Conservation (phyloP, 2,113 vertebrate genomes). For the Dolichotis patagonum region DNA sequence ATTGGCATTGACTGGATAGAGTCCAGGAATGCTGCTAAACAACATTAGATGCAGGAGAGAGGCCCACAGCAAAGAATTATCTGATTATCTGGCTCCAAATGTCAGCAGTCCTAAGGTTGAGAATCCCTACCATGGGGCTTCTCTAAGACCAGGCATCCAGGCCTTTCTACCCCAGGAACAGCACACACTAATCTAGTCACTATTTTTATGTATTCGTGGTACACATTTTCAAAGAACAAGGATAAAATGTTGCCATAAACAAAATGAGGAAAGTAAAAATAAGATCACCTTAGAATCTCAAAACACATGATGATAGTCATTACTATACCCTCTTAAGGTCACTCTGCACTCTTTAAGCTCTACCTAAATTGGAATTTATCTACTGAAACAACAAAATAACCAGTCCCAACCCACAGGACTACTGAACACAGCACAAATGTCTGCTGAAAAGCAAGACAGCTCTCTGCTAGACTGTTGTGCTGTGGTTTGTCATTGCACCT, state of each 20-base stretch:
- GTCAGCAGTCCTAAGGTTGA: accelerated
- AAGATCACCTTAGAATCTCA: neutral
- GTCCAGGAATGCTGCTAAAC: neutral
- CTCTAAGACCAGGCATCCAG: neutral
- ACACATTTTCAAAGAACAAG: neutral
- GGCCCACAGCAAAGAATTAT: neutral
- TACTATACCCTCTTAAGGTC: neutral
- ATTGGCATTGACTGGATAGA: neutral
- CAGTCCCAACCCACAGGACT: neutral
- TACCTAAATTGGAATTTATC: neutral
- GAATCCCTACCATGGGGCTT: neutral
- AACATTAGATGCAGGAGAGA: accelerated
- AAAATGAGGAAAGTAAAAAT: conserved; percentile 14
- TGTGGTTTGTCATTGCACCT: neutral
- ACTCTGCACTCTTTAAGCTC: neutral
- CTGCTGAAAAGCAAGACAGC: neutral
- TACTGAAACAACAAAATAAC: neutral
- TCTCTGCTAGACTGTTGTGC: neutral
- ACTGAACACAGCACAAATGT: neutral
- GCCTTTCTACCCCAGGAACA: too few relatives aligned
- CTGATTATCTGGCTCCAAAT: neutral
- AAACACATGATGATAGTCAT: neutral
- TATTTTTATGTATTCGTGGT: neutral
- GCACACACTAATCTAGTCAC: neutral
- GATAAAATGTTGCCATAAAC: neutral